These are phyloP conservation scores for Helicoverpa armigera DNA, from an alignment of 1,140 invertebrate species.

Conservation along the genomic window DNA sequence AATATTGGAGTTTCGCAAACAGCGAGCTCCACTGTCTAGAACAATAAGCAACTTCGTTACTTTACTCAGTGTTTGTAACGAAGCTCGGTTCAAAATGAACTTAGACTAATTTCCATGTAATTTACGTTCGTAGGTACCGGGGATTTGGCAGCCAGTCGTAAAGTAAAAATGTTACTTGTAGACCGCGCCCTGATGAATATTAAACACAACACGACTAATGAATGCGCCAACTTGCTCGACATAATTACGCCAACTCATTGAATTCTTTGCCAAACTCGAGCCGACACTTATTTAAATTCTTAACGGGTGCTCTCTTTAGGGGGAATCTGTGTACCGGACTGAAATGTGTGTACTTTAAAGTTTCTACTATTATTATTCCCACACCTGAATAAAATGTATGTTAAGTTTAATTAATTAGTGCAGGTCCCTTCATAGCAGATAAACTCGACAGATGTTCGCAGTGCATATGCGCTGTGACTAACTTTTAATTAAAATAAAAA, in stretches of 20 bases:
- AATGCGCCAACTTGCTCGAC: slow-evolving; percentile 69
- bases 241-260: slow-evolving; percentile 75
- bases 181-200: slow-evolving; percentile 73
- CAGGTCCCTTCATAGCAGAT: background rate
- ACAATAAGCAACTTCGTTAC: slow-evolving; percentile 56
- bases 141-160: slow-evolving; percentile 57
- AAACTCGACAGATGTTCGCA: background rate
- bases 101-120: slow-evolving; percentile 70
- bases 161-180: slow-evolving; percentile 69
- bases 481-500: slow-evolving; percentile 42
- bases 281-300: slow-evolving; percentile 69
- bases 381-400: background rate
- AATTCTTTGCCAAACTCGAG: slow-evolving; percentile 67
- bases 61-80: slow-evolving; percentile 46
- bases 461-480: background rate
- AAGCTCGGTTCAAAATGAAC: slow-evolving; percentile 55
- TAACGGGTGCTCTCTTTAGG: slow-evolving; percentile 48
- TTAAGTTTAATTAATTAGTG: slow-evolving; percentile 32
- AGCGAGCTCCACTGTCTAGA: slow-evolving; percentile 17
- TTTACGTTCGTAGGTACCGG: slow-evolving; percentile 57
- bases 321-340: slow-evolving; percentile 41
- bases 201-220: slow-evolving; percentile 70
- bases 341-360: slow-evolving; percentile 15
- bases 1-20: slow-evolving; percentile 30
- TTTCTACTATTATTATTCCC: background rate